Evolutionary conservation across 1,140 invertebrate species (phyloP), one percentile per base, ranked within the genome.

Genomic region (Mya arenaria): DNA sequence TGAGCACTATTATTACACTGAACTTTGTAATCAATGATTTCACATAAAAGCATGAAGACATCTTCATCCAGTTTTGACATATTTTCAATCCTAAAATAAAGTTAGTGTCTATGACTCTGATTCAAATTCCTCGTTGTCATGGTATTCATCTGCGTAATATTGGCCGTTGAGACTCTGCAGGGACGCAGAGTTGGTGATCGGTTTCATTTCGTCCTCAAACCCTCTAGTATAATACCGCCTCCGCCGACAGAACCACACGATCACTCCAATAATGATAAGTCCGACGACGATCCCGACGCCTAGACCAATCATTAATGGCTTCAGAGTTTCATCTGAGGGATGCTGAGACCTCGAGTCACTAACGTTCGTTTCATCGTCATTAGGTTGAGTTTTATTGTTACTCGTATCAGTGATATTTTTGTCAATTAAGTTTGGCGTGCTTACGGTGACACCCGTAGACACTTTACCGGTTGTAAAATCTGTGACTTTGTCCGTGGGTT

Each of bases 241-340:
- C 2, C 68, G 34, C 5, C 60, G 66, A 37, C 78, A 81, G 0
- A 81, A 65, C 48, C 65, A 81, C 1, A 58, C 66, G 8, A 81
- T 63, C 15, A 72, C 60, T 1, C 66, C 78, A 52, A 81, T 81
- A 13, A 81, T 63, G 23, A 81, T 72, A 5, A 81, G 68, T 36
- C 78, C 78, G 8, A 66, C 37, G 39, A 81, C 36, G 39, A 81
- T 52, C 0, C 78, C 78, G 8, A 81, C 78, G 23, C 78, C 52
- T 1, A 81, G 68, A 15, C 78, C 66, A 71, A 81, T 81, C 78
- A 81, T 62, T 37, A 81, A 44, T 4, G 78, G 78, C 62, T 71
- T 81, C 36, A 81, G 13, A 19, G 78, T 71, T 30, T 71, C 68
- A 34, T 81, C 78, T 60, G 44, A 39, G 6, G 78, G 66, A 28